Base-by-base conservation (phyloP, 2,888 invertebrate genomes). In the Tenthredo scrophulariae region DNA sequence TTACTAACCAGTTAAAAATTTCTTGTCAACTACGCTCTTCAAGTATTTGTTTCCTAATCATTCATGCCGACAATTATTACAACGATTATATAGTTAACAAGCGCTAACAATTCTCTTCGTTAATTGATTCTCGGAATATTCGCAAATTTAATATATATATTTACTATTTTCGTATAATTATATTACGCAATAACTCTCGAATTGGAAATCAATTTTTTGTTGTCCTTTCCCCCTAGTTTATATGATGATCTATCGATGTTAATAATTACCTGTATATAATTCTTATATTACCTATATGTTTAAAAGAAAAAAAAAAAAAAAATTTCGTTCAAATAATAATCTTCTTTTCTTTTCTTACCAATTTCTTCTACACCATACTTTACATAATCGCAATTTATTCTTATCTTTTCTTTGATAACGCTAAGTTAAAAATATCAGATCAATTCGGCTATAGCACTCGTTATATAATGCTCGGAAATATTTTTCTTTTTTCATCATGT, bases 251-350 rank as follows among this genome's bases (percentile, higher is more conserved):
- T 13, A 40, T 80, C 80, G 80, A 80, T 80, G 80, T 80, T 40
- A n/a, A 29, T 54, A 77, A 50, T 77, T 54, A 77, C 50, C 77
- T 77, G 77, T 77, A 77, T 72, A 72, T 72, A 72, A 77, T 77
- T 50, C 54, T 18, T 77, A 54, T n/a, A 62, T 40, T 80, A 33
- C n/a, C n/a, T 13, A 6, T 37, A 37, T 80, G 37, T 80, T 22
- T 5, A 40, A n/a, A n/a, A n/a, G n/a, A n/a, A n/a, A n/a, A n/a
- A n/a, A n/a, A n/a, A 5, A 18, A 70, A 22, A 13, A 13, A 37
- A 37, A 2, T 58, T 13, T 75, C 15, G 13, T 13, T 37, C 22
- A 6, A 9, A 40, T 80, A n/a, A 58, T 15, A n/a, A 37, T 62
- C 33, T 18, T 77, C 2, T 29, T 77, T 75, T 46, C 26, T 7